Evolutionary conservation across 2,113 vertebrate genomes (phyloP).

Genomic region (Ramphastos sulfuratus): DNA sequence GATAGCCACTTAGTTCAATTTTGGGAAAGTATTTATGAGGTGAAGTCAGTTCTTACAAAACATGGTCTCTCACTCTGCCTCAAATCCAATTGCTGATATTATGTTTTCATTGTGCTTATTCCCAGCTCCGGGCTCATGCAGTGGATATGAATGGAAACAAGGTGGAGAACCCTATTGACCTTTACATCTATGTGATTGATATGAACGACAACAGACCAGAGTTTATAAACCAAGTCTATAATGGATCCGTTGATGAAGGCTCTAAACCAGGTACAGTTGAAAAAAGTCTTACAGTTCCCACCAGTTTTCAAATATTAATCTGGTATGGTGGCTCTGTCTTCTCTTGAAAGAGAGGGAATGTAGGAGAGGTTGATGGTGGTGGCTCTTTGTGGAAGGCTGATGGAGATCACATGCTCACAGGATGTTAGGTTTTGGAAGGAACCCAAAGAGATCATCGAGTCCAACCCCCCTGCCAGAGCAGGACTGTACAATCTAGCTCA

Average conservation of each 20-base stretch:
- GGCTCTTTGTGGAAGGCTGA: not conserved
- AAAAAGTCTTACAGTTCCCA: not conserved
- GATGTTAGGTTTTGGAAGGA: no score
- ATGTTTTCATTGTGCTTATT: conserved; percentile 31
- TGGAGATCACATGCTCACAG: no score
- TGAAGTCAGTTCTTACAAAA: conserved; percentile 12
- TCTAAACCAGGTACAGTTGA: conserved; percentile 89
- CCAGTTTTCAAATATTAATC: not conserved
- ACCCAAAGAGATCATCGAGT: no score
- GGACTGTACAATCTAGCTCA: no score
- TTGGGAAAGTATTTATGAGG: not conserved
- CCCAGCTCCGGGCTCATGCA: conserved; percentile 91
- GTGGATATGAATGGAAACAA: conserved; percentile 99
- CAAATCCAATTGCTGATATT: conserved; percentile 16
- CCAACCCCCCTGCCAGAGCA: no score
- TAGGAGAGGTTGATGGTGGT: not conserved
- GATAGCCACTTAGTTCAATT: not conserved
- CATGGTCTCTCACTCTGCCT: not conserved
- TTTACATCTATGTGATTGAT: conserved; percentile 98
- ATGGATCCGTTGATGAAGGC: conserved; percentile 94
- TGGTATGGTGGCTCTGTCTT: not conserved
- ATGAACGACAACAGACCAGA: conserved; percentile 98
- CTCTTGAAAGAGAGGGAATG: not conserved
- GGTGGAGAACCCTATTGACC: conserved; percentile 98
- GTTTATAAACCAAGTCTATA: conserved; percentile 94